These are phyloP conservation scores for Rallus limicola DNA, from an alignment of 2,113 vertebrate species.

Conservation along the genomic window DNA sequence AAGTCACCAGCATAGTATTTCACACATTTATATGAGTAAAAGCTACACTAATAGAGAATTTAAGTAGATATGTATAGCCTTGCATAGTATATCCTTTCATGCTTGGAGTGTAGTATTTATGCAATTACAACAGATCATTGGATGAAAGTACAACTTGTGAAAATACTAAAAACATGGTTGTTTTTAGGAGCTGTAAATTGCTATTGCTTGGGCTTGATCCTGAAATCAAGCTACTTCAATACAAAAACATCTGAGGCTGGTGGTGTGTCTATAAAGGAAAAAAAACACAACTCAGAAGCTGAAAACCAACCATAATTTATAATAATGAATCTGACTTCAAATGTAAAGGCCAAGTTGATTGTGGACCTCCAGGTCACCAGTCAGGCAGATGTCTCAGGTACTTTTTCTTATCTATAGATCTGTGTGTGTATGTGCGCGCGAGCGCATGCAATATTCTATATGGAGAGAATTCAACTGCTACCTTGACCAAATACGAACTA, in stretches of 20 bases:
- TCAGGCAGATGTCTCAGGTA: background rate
- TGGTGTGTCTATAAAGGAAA: background rate
- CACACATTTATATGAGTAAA: background rate
- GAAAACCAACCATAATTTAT: background rate
- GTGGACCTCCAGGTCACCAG: background rate
- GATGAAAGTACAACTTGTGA: background rate
- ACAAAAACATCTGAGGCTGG: background rate
- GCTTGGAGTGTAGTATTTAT: background rate
- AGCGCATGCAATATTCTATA: background rate
- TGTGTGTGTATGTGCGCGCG: no score
- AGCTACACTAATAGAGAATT: background rate
- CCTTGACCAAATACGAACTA: background rate
- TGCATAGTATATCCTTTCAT: background rate
- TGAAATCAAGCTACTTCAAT: background rate
- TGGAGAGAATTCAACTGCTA: background rate
- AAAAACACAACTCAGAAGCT: background rate
- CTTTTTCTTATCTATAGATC: background rate
- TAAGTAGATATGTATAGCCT: background rate
- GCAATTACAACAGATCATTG: background rate
- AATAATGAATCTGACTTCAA: background rate
- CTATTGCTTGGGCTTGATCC: background rate
- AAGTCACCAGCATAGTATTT: background rate
- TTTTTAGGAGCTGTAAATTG: background rate
- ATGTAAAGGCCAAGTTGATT: background rate
- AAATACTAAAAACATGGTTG: background rate